These are phyloP conservation scores for Myotis yumanensis DNA, from an alignment of 2,113 vertebrate species.

Conservation along the genomic window DNA sequence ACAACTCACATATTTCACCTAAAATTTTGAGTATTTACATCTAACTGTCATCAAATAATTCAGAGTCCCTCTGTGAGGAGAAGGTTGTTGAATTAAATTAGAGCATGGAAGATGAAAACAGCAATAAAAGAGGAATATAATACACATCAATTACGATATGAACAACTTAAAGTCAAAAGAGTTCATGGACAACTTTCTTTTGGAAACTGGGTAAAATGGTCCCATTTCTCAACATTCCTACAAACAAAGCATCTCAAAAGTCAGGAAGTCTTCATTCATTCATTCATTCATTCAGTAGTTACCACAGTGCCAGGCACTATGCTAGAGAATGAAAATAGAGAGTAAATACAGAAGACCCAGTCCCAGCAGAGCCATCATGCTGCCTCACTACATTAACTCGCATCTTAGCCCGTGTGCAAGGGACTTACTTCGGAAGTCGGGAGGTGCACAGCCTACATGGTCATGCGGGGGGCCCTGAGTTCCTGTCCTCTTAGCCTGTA, in stretches of 20 bases:
- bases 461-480: background rate
- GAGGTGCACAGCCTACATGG: background rate
- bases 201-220: background rate
- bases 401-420: background rate
- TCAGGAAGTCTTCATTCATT: background rate
- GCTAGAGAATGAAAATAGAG: background rate
- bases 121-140: background rate
- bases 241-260: background rate
- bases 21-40: conserved; percentile 1
- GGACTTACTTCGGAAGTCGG: too few species aligned
- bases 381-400: too few species aligned
- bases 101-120: background rate
- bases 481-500: background rate
- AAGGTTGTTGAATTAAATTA: background rate
- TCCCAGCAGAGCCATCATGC: background rate
- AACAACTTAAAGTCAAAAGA: background rate
- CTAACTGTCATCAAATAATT: conserved; percentile 4
- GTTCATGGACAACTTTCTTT: background rate
- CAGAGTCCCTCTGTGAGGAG: background rate
- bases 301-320: background rate
- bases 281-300: background rate
- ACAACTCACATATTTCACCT: background rate
- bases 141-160: background rate
- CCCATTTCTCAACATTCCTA: background rate
- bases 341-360: background rate